Evolutionary conservation across 2,113 vertebrate species (phyloP), one percentile per base, ranked within the genome.

Genomic region (Cacatua alba): DNA sequence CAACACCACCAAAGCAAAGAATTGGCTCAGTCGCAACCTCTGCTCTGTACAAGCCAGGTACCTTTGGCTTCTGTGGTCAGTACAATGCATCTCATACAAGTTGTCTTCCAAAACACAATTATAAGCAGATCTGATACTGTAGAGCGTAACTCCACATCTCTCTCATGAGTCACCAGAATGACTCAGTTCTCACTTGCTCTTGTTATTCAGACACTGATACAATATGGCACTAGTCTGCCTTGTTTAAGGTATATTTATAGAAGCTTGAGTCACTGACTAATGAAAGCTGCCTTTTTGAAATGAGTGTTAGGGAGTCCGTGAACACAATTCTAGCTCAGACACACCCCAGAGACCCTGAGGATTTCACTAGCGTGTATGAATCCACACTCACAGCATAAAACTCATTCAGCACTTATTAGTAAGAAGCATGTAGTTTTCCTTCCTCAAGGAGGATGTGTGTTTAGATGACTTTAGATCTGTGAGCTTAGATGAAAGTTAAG

Each of bases 251-350:
- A 12, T 94, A 97, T 96, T 96, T 91, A 94, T 95, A 90, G 95
- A 91, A 81, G 75, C 72, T 71, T 95, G 95, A 97, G 82, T 96
- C 96, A 97, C 41, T 11, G 71, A 4, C 86, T 92, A 78, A 79
- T 60, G 91, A 63, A 74, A 69, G 74, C 49, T 2, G 29, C 86
- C 86, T 88, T 5, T 83, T n/a, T 43, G 33, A n/a, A 76, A 81
- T 17, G 15, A 28, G 82, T 1, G 21, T 10, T 51, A 5, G 7
- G 41, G 14, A n/a, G 60, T n/a, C 10, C 2, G 21, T 25, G 80
- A 75, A 17, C 69, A 86, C 51, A 44, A 69, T 24, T 39, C 57
- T 51, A 63, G 33, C 43, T 53, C 57, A 21, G 82, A 19, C 7
- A 2, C 7, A 68, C 52, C 21, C 69, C 74, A 77, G 74, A 20